Evolutionary conservation across 2,797 vertebrate species (phyloP), one percentile per base, ranked within the genome.

Genomic region (Thunnus albacares): DNA sequence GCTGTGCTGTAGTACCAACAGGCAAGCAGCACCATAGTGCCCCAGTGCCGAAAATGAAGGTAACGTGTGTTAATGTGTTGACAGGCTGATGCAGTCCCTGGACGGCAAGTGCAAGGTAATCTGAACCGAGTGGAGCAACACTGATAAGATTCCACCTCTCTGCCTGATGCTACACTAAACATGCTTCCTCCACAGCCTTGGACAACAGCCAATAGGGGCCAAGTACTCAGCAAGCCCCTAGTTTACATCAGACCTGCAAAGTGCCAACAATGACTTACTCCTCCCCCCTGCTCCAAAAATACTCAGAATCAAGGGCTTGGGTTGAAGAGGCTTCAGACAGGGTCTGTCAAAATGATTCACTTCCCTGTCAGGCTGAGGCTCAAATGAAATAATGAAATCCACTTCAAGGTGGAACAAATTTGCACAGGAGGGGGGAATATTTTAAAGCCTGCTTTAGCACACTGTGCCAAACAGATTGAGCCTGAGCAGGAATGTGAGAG

Each of bases 311-410:
- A 89, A 92, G 92, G 93, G 94, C 91, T 93, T 90, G 93, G 90
- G 90, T 89, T 94, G 91, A 92, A 93, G 95, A 95, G 90, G 87
- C 93, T 95, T 94, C 93, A 94, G 95, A 95, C 91, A 84, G 92
- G 79, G 91, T 87, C 94, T 95, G 95, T 96, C 95, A 96, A 94
- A 94, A 94, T 95, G 95, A 96, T 96, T 96, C 96, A 96, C 95
- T 94, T 93, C 93, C 94, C 94, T 95, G 95, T 95, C 95, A 96
- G 92, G 83, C 86, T 20, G 81, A 86, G 84, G 77, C 94, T 92
- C 93, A 94, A 94, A 95, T 95, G 91, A 96, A 96, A 95, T 95
- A 95, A 96, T 95, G 94, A 96, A 96, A 95, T 95, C 94, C 91
- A 94, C 94, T 95, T 95, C 94, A 94, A 95, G 96, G 94, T 95